Evolutionary conservation across 2,797 vertebrate genomes (phyloP).

Genomic region (Bothrops alternatus): DNA sequence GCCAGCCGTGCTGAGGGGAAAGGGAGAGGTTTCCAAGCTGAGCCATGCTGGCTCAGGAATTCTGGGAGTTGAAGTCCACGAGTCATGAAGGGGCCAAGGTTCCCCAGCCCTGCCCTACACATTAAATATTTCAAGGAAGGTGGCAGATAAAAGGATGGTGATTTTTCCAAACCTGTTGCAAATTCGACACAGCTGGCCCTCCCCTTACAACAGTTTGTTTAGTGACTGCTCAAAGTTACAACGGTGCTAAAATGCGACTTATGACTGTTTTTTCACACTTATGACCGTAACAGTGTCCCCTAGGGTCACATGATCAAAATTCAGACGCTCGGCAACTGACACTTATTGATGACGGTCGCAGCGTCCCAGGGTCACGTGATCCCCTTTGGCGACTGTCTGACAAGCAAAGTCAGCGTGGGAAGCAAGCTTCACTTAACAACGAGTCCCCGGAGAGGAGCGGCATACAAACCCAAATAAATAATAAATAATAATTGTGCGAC

Average conservation of each 20-base stretch:
- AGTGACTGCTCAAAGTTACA: background rate
- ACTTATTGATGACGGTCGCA: background rate
- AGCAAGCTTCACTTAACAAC: background rate
- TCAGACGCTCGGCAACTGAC: background rate
- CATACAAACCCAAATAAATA: no score
- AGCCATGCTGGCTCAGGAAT: no score
- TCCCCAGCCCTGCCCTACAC: no score
- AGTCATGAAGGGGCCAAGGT: no score
- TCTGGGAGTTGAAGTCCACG: no score
- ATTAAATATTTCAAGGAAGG: background rate
- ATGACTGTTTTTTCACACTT: background rate
- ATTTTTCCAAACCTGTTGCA: background rate
- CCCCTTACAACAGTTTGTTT: background rate
- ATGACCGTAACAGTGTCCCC: background rate
- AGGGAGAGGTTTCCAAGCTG: no score
- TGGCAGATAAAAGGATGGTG: background rate
- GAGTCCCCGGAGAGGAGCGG: no score
- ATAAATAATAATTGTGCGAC: background rate
- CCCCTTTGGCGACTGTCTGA: no score
- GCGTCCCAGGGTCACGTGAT: no score
- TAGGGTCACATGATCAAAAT: background rate
- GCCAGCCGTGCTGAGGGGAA: no score
- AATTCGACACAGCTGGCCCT: no score
- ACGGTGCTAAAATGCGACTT: fast-evolving
- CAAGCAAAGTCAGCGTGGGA: no score